Base-by-base conservation (phyloP, 2,888 invertebrate species). In the Eulithis prunata region DNA sequence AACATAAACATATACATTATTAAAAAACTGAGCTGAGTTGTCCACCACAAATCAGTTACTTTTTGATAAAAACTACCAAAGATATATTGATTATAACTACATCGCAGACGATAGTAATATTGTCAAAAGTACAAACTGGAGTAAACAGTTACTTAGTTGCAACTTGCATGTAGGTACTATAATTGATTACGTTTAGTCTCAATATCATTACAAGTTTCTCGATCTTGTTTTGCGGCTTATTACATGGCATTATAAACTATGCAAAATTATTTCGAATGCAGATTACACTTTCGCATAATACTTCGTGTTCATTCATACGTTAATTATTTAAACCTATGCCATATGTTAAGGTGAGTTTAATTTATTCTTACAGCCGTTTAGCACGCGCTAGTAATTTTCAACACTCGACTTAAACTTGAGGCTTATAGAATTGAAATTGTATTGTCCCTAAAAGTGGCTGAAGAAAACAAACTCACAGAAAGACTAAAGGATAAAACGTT, bases 231-330 rank as follows among this genome's bases (percentile, higher is more conserved):
- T 47, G 28, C 46, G 32, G 45, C 45, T 58, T 47, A 46, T 58
- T 59, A 59, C 59, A 43, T 49, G 36, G 13, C 13, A 56, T 55
- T 57, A 52, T 13, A 36, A 69, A 54, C 12, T 64, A 46, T 57
- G 41, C 64, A 53, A 47, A 63, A 65, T 53, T 57, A 51, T 67
- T 65, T 49, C 55, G 52, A 53, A 69, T 71, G 71, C 56, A 70
- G 64, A 73, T 68, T 46, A 58, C 57, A 69, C 69, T 70, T 72
- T 71, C 64, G 68, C 70, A 68, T 70, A 68, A 70, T 59, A 57
- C 32, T 56, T 45, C 49, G 43, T 57, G 61, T 43, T 57, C 21
- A 36, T 46, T 57, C 21, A 36, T 46, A 43, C 56, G 41, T 58
- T 41, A 57, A 59, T 62, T 63, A 66, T 63, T 56, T 38, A 60